phyloP scores from a whole-genome alignment of 2,113 vertebrate genomes.

The Rhodinocichla rosea region DNA sequence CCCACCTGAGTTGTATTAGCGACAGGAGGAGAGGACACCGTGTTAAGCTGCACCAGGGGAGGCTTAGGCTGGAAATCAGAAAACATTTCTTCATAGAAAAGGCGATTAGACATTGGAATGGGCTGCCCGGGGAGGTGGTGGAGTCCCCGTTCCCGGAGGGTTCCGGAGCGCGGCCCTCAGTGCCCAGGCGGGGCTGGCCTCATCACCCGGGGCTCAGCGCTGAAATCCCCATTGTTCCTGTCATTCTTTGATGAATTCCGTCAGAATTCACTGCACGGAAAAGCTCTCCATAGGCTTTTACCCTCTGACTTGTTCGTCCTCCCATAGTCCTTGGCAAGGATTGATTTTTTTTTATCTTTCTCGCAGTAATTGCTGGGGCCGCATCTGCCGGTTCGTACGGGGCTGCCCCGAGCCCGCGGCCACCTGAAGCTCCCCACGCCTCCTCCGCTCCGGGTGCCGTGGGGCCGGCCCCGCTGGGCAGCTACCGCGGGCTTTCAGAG shows the following conservation, averaged over 20 bases:
- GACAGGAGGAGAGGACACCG: not conserved
- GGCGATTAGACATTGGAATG: not conserved
- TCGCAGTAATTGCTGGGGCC: not conserved
- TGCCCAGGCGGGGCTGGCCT: fast-evolving
- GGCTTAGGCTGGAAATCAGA: not conserved
- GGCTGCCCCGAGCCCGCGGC: no score
- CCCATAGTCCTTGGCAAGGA: fast-evolving
- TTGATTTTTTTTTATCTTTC: not conserved
- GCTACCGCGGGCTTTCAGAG: no score
- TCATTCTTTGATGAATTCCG: no score
- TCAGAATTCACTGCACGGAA: not conserved
- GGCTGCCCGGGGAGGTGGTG: not conserved
- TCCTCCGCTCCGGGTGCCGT: not conserved
- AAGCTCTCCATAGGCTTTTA: not conserved
- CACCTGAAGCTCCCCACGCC: no score
- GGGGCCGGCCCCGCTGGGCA: no score
- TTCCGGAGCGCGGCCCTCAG: fast-evolving
- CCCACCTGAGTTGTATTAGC: fast-evolving
- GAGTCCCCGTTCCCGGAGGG: no score
- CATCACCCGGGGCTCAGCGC: fast-evolving
- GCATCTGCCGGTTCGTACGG: fast-evolving
- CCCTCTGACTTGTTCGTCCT: no score
- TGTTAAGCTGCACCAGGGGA: not conserved
- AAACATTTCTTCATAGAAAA: not conserved
- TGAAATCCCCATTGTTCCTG: not conserved